Evolutionary conservation across 2,888 invertebrate genomes (phyloP).

Genomic region (Gisinianus flammeolus): DNA sequence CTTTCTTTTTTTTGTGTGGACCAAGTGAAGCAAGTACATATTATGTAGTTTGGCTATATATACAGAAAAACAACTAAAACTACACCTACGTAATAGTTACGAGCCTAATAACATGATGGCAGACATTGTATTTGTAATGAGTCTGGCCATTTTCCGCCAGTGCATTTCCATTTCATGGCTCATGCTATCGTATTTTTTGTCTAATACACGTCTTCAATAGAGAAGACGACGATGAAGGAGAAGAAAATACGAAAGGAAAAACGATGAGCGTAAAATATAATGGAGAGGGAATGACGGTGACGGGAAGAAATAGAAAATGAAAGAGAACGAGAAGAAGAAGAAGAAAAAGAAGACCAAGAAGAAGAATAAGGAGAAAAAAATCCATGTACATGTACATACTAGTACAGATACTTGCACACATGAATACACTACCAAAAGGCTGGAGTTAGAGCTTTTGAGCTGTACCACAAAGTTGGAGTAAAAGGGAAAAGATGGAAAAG

Average conservation of each 20-base stretch:
- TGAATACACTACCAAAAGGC: no score
- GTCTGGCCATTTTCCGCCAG: slow-evolving; percentile 23
- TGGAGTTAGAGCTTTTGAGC: background rate
- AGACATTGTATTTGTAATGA: slow-evolving; percentile 39
- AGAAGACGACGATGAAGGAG: background rate
- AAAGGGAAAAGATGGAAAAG: slow-evolving; percentile 11
- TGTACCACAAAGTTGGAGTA: background rate
- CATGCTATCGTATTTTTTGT: slow-evolving; percentile 6
- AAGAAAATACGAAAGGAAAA: no score
- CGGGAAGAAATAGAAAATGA: background rate
- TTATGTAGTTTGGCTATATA: no score
- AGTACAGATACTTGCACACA: background rate
- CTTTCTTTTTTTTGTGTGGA: no score
- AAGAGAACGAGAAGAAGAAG: background rate
- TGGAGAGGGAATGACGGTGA: slow-evolving; percentile 16
- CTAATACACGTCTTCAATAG: slow-evolving; percentile 7
- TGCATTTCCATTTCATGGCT: slow-evolving; percentile 11
- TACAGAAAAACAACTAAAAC: background rate
- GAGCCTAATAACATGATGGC: slow-evolving; percentile 35
- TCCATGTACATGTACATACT: background rate
- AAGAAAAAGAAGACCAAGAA: background rate
- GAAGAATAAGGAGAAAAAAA: background rate
- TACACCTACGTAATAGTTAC: slow-evolving; percentile 40
- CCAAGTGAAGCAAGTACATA: no score
- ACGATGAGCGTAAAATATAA: slow-evolving; percentile 30